A percentile compares a stretch with the other conserved stretches of the same genome.
Conservation (phyloP, 2,113 vertebrate species). For the Coturnix japonica region DNA sequence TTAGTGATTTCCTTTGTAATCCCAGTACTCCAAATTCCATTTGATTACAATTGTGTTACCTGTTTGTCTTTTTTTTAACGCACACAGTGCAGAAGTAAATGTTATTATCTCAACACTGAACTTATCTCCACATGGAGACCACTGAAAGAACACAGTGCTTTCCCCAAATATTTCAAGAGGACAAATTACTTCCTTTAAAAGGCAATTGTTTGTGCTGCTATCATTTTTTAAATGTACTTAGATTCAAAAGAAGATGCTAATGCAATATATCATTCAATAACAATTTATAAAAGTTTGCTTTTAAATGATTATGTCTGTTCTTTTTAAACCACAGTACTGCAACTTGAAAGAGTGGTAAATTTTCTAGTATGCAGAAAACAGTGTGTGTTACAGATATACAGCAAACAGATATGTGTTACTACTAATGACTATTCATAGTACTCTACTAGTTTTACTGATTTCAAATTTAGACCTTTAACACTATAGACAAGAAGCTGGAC, state of each 20-base stretch:
- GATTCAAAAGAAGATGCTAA: not conserved
- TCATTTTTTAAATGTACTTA: not conserved
- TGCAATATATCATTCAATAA: not conserved
- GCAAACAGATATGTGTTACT: not conserved
- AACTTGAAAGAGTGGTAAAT: not conserved
- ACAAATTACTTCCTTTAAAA: not conserved
- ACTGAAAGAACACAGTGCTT: not conserved
- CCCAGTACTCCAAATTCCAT: not conserved
- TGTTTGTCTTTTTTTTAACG: not conserved
- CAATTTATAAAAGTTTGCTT: not conserved
- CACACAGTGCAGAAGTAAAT: not conserved
- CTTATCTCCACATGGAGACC: not conserved
- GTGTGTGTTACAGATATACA: too few species aligned
- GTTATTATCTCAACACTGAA: not conserved
- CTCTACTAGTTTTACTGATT: not conserved
- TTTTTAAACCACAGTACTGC: not conserved
- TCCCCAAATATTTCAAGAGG: rapidly evolving
- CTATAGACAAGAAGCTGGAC: too few species aligned
- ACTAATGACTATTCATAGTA: not conserved
- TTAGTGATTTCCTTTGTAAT: not conserved
- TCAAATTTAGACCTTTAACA: not conserved
- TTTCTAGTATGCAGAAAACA: not conserved
- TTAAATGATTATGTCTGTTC: rapidly evolving
- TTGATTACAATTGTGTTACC: not conserved
- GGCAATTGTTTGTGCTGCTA: not conserved